Base-by-base conservation (phyloP, 2,113 vertebrate genomes). In the Ageneiosus marmoratus region DNA sequence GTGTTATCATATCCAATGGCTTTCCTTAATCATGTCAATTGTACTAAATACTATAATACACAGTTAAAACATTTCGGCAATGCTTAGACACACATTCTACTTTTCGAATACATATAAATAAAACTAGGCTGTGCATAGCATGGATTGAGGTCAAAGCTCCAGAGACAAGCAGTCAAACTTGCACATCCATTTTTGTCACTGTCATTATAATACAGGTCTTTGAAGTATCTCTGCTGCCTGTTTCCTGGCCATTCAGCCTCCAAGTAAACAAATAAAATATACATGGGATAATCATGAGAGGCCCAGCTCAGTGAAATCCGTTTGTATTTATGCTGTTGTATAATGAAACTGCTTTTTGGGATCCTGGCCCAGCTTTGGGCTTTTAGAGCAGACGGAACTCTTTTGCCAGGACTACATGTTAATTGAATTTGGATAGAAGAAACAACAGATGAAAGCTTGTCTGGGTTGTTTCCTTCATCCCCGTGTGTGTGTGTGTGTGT, bases 401-500 rank as follows among this genome's bases (percentile, higher is more conserved):
- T 65, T 87, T 83, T 88, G 75, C 69, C 90, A 88, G 85, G 86
- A 84, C 84, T 34, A 82, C 44, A 55, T 81, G 75, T 85, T 91
- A 92, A 92, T 92, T 86, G 55, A 91, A 90, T 92, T 92, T 77
- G 89, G 80, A 83, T 10, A 50, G 83, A 87, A 88, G 89, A 87
- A 91, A 89, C 88, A 90, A 89, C 88, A 89, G 89, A 91, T 89
- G 87, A 91, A 90, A 91, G 90, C 86, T 86, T 65, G 88, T 90
- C 82, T 88, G 88, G 81, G 81, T 86, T 89, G 82, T 89, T 80
- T 76, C 37, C 29, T 60, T 63, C 29, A n/a, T 51, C 63, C 44
- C 22, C n/a, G n/a, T 44, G 15, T 77, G 56, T 53, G 32, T 67
- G 72, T 44, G 46, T 63, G 16, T 56, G n/a, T 76, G 48, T 51